Conservation (phyloP, 2,113 vertebrate genomes). For the Pithys albifrons region DNA sequence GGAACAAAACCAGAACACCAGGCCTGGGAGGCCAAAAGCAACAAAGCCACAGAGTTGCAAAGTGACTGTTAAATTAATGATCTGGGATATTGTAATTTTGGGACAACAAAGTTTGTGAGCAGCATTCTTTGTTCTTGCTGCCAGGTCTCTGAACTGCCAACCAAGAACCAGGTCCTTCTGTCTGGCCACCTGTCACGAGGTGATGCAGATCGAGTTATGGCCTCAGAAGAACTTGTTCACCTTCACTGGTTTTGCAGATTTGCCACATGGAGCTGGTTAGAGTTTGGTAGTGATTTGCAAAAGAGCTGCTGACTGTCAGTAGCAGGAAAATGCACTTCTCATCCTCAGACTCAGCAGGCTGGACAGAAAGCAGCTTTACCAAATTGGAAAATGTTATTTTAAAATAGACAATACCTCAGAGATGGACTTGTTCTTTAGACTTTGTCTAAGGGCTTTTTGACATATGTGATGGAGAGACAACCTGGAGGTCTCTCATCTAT, state of each 20-base stretch:
- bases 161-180: slow-evolving; percentile 24
- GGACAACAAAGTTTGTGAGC: not conserved
- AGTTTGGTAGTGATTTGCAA: not conserved
- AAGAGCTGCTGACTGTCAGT: not conserved
- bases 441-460: not conserved
- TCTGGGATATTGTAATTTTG: not conserved
- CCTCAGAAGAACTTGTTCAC: not conserved
- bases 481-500: not conserved
- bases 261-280: not conserved
- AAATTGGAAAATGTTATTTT: not conserved
- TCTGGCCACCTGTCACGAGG: slow-evolving; percentile 22
- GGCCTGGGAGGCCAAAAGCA: not conserved
- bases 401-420: not conserved
- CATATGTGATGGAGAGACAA: not conserved
- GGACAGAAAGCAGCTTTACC: not conserved
- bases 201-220: not conserved
- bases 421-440: not conserved
- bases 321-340: not conserved
- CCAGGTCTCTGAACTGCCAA: not conserved
- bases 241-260: not conserved
- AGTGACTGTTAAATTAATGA: not conserved
- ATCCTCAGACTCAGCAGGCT: not conserved
- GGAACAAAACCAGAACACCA: not conserved
- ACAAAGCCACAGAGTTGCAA: not conserved
- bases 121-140: not conserved